Evolutionary conservation across 2,113 vertebrate genomes (phyloP), one percentile per base, ranked within the genome.

Genomic region (Boleophthalmus pectinirostris): DNA sequence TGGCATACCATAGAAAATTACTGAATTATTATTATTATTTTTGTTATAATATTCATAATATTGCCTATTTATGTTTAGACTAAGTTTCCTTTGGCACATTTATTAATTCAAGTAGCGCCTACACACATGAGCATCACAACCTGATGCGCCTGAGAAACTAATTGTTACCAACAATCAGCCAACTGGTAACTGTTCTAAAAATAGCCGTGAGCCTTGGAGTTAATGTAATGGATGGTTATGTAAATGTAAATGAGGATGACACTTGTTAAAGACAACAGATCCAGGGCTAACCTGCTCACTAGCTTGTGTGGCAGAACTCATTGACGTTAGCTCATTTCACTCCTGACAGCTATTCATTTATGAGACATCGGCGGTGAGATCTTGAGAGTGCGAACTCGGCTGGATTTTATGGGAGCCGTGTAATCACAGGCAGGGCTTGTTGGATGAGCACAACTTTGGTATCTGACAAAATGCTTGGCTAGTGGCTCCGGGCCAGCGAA

Each of bases 401-500:
- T 75, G 29, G 68, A 45, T 72, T 66, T 9, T 7, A 69, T 66
- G n/a, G 1, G 12, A 73, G 46, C 10, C 77, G 68, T 75, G 54
- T 76, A 81, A 81, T 82, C 66, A 45, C 23, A 5, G 72, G 56
- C 46, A 51, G 75, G 69, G 81, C 68, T 68, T 72, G 74, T 72
- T 43, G 3, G 66, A 75, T 72, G 72, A 78, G 73, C 68, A 10
- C 69, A 61, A 68, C 58, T 72, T 49, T 67, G 79, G 74, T 73
- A 79, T 70, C 73, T 82, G 82, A 86, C 75, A 75, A 63, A 75
- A 72, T 4, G 68, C 68, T 18, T 65, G 45, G 73, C 58, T 57
- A 25, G 1, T 57, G 35, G 80, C 80, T 84, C 78, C 84, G 78
- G 77, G 77, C 84, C 77, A 74, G 70, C 61, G 51, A 74, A 20